phyloP scores from a whole-genome alignment of 1,140 invertebrate genomes.

The Tetranychus cinnabarinus region DNA sequence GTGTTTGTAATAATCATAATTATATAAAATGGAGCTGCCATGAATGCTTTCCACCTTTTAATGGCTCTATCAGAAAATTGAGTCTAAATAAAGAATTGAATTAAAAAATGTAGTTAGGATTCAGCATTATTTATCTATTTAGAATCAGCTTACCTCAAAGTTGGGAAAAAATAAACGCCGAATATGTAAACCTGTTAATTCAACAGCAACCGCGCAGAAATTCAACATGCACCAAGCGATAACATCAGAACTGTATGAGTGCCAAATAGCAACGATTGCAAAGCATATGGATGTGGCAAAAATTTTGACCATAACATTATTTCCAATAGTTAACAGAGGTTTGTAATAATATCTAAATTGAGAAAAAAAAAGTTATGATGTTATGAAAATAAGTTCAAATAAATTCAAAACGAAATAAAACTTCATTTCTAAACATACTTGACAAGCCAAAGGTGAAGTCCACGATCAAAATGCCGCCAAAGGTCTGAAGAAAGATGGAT shows the following conservation, averaged over 20 bases:
- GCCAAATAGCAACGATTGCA: conserved; percentile 12
- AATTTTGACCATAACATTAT: conserved; percentile 1
- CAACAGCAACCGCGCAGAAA: conserved; percentile 9
- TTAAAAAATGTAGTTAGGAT: not conserved
- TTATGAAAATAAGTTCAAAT: not conserved
- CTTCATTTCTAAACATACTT: not conserved
- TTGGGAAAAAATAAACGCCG: not conserved
- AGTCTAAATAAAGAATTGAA: conserved; percentile 1
- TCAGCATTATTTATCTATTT: too few species aligned
- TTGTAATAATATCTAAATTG: conserved; percentile 9
- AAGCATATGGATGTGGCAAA: conserved; percentile 10
- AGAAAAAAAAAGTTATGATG: not conserved
- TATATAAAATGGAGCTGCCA: conserved; percentile 8
- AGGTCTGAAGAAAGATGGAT: conserved; percentile 10
- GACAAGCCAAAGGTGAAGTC: conserved; percentile 10
- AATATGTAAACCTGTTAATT: not conserved
- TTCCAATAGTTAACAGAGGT: conserved; percentile 1
- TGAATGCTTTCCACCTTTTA: conserved; percentile 1
- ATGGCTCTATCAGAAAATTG: not conserved
- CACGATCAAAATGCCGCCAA: conserved; percentile 13
- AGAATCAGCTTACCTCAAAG: not conserved
- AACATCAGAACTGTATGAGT: conserved; percentile 9
- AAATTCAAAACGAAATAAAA: not conserved
- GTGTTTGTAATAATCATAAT: conserved; percentile 12
- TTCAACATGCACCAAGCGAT: conserved; percentile 10